phyloP scores from a whole-genome alignment of 92 coral and sea anemone genomes.

The Diadumene lineata region DNA sequence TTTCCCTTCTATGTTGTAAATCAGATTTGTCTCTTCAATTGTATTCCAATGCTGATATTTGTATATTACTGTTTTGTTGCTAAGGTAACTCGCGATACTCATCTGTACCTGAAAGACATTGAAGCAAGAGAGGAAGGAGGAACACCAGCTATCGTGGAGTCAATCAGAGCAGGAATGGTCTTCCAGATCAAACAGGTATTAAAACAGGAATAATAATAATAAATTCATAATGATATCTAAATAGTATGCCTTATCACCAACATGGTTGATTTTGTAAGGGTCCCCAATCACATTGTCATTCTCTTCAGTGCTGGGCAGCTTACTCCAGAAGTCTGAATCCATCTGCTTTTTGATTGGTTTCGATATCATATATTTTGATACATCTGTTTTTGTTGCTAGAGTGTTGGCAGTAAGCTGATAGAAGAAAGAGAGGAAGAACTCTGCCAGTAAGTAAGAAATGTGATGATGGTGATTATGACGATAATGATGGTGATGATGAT shows the following conservation, averaged over 20 bases:
- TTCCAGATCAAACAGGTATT: slow-evolving; percentile 76
- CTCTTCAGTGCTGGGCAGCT: no score
- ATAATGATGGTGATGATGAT: background rate
- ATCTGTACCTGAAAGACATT: slow-evolving; percentile 73
- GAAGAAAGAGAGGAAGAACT: slow-evolving; percentile 76
- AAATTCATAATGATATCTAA: no score
- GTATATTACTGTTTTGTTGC: no score
- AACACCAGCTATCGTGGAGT: slow-evolving; percentile 82
- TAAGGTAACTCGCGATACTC: slow-evolving; percentile 91
- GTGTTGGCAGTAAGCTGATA: slow-evolving; percentile 55
- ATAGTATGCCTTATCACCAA: no score
- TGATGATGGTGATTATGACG: background rate
- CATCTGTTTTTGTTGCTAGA: slow-evolving; percentile 24
- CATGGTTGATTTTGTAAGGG: no score
- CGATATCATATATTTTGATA: background rate
- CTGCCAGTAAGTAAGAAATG: slow-evolving; percentile 51
- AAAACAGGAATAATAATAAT: no score
- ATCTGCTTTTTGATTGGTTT: no score
- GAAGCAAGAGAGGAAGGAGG: slow-evolving; percentile 87
- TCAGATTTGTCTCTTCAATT: no score
- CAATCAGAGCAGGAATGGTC: slow-evolving; percentile 84
- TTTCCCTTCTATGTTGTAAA: no score
- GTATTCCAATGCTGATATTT: no score
- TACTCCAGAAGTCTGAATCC: no score
- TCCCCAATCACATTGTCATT: no score